phyloP scores from a whole-genome alignment of 2,888 invertebrate species.

The Teleogryllus oceanicus region DNA sequence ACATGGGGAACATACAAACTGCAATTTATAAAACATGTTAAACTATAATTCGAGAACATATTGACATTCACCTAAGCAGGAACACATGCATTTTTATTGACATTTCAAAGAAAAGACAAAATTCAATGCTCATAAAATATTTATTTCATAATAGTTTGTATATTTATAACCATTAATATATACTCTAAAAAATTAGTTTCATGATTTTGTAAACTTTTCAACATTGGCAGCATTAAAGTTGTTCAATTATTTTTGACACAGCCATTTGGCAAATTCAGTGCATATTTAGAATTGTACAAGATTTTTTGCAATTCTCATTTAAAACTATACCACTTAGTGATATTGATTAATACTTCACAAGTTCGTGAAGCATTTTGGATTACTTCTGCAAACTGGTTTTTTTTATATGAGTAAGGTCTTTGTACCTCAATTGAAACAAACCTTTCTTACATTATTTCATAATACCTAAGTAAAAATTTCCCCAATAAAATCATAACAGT shows the following conservation, averaged over 20 bases:
- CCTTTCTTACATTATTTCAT: neutral
- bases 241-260: neutral
- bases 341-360: too few species aligned
- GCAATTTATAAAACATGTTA: neutral
- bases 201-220: slow-evolving; percentile 4
- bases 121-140: neutral
- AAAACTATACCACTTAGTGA: too few species aligned
- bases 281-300: neutral
- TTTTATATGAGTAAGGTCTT: neutral
- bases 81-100: neutral
- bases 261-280: slow-evolving; percentile 18
- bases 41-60: too few species aligned
- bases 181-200: neutral
- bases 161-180: neutral
- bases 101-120: neutral
- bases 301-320: neutral
- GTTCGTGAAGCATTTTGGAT: too few species aligned
- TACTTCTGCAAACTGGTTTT: too few species aligned
- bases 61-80: too few species aligned
- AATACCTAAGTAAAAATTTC: slow-evolving; percentile 4
- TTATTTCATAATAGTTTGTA: slow-evolving; percentile 10
- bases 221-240: slow-evolving; percentile 2
- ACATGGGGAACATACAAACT: neutral
- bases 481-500: neutral
- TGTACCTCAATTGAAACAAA: neutral